These are phyloP conservation scores for Apis laboriosa DNA, from an alignment of 1,140 invertebrate species.

Conservation along the genomic window DNA sequence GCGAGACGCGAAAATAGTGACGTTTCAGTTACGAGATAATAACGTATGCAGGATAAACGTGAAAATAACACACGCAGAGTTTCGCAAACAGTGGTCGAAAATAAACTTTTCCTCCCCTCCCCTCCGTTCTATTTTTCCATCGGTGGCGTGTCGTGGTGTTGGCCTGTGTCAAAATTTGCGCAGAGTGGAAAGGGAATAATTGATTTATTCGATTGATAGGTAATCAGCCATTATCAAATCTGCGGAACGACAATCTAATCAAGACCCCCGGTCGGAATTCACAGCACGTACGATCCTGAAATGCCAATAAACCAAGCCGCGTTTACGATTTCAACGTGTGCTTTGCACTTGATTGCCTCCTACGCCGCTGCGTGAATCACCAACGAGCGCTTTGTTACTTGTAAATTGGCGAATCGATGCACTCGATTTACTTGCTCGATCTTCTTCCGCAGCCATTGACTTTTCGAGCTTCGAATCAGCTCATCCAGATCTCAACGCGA, in stretches of 20 bases:
- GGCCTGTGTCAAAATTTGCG: neutral
- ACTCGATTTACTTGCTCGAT: slow-evolving; percentile 13
- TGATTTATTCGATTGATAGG: slow-evolving; percentile 48
- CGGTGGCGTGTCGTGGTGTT: no score
- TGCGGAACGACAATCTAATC: slow-evolving; percentile 48
- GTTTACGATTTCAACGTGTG: slow-evolving; percentile 51
- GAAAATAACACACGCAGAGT: neutral
- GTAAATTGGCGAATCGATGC: slow-evolving; percentile 43
- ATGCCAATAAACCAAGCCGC: slow-evolving; percentile 43
- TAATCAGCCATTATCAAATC: slow-evolving; percentile 50
- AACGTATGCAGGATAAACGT: neutral
- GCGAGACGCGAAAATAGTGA: no score
- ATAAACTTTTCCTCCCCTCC: neutral
- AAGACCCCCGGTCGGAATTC: slow-evolving; percentile 24
- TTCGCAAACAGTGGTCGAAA: neutral
- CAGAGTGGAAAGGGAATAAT: neutral
- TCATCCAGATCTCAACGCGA: no score
- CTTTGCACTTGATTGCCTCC: slow-evolving; percentile 48
- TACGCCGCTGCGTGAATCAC: slow-evolving; percentile 33
- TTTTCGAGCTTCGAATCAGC: neutral
- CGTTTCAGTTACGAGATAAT: neutral
- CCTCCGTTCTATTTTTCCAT: neutral
- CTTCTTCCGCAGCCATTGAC: neutral
- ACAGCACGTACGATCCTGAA: slow-evolving; percentile 43
- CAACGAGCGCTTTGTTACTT: slow-evolving; percentile 48